phyloP scores from a whole-genome alignment of 2,113 vertebrate genomes.

The Globicephala melas region DNA sequence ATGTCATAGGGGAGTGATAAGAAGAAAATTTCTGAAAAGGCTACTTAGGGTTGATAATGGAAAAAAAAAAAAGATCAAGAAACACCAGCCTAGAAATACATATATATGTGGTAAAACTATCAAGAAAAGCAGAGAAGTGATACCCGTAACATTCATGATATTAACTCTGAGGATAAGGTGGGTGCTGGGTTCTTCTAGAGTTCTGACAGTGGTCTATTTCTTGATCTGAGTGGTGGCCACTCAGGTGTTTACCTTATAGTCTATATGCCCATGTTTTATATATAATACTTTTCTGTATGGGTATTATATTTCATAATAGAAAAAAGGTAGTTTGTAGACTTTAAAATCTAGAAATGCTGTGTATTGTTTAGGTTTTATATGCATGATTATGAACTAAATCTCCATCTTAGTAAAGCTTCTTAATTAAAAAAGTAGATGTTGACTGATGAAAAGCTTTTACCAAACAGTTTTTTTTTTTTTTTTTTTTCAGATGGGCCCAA shows the following conservation, averaged over 20 bases:
- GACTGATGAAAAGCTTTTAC: background rate
- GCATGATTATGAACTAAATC: slow-evolving; percentile 23
- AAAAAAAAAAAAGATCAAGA: background rate
- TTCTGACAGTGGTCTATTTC: background rate
- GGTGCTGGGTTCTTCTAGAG: background rate
- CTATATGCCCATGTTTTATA: background rate
- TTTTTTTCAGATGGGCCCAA: slow-evolving; percentile 92
- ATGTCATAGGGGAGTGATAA: background rate
- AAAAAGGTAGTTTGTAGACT: background rate
- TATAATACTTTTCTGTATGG: background rate
- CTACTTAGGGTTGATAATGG: background rate
- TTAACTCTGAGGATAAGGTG: background rate
- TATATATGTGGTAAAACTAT: background rate
- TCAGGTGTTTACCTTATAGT: background rate
- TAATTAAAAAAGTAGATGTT: slow-evolving; percentile 23
- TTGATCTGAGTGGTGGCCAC: background rate
- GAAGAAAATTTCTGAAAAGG: background rate
- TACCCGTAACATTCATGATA: background rate
- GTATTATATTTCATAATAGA: background rate
- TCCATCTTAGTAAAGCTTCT: slow-evolving; percentile 19
- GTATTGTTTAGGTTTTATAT: background rate
- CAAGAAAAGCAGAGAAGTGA: background rate
- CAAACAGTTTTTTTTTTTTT: slow-evolving; percentile 46
- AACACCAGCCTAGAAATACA: slow-evolving; percentile 1
- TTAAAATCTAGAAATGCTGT: slow-evolving; percentile 9